Percentiles rank a stretch among this genome's conserved stretches.
Evolutionary conservation across 1,140 invertebrate genomes (phyloP).

Genomic region (Drosophila melanogaster): DNA sequence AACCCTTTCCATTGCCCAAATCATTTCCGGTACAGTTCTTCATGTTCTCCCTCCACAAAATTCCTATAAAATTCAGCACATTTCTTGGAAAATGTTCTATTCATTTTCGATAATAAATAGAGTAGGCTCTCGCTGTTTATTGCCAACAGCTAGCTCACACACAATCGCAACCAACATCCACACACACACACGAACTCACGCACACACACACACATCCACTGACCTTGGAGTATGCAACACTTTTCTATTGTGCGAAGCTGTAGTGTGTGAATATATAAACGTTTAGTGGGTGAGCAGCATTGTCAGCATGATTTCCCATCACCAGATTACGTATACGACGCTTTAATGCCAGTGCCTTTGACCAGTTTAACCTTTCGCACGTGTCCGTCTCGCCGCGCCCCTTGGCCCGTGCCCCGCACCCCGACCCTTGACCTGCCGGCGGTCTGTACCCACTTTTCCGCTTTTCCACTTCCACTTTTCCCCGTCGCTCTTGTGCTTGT

Average conservation of each 20-base stretch:
- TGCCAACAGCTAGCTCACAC: conserved; percentile 13
- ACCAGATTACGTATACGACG: conserved; percentile 61
- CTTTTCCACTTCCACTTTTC: conserved; percentile 1
- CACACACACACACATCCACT: conserved; percentile 18
- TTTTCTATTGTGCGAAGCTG: conserved; percentile 44
- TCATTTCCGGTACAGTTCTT: background rate
- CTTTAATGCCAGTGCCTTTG: conserved; percentile 62
- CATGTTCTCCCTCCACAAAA: background rate
- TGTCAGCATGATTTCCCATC: conserved; percentile 65
- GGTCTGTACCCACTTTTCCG: conserved; percentile 3
- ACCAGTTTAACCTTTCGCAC: conserved; percentile 76
- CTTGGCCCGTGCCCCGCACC: no score
- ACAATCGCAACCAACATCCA: background rate
- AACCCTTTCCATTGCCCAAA: background rate
- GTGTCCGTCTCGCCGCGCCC: conserved; percentile 33
- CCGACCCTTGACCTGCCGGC: background rate
- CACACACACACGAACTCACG: conserved; percentile 11
- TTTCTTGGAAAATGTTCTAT: conserved; percentile 16
- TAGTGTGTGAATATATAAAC: conserved; percentile 18
- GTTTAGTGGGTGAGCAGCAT: conserved; percentile 15
- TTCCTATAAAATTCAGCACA: conserved; percentile 20
- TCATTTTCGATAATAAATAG: conserved; percentile 44
- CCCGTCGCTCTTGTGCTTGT: conserved; percentile 20
- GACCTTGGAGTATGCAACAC: conserved; percentile 81
- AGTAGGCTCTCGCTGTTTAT: conserved; percentile 36